Conservation (phyloP, 23 tunicate species). For the Clavelina lepadiformis region DNA sequence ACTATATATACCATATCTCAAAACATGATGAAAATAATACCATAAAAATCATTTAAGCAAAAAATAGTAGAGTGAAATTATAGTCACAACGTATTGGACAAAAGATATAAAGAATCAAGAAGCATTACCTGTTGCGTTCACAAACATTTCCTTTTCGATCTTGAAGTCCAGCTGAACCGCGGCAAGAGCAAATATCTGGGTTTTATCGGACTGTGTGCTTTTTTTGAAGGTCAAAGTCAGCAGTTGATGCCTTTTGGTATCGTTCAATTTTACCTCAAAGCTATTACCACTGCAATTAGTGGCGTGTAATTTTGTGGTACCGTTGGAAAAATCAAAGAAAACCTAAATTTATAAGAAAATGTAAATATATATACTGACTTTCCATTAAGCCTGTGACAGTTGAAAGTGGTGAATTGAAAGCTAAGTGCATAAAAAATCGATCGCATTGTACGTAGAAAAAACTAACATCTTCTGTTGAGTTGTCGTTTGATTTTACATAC, state of each 20-base stretch:
- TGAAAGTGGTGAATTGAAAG: too few relatives aligned
- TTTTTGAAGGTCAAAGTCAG: conserved; percentile 15
- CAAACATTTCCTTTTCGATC: conserved; percentile 26
- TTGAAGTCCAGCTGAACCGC: conserved; percentile 18
- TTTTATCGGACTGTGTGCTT: background rate
- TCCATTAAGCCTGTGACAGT: too few relatives aligned
- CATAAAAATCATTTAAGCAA: too few relatives aligned
- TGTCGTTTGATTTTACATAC: conserved; percentile 16
- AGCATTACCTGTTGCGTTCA: conserved; percentile 43
- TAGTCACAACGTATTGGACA: too few relatives aligned
- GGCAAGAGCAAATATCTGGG: conserved; percentile 30
- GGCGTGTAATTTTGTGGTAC: background rate
- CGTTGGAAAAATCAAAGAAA: conserved; percentile 11
- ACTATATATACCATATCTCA: too few relatives aligned
- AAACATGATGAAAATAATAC: too few relatives aligned
- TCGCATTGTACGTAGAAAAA: background rate
- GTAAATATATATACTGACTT: background rate
- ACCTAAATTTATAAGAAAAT: background rate
- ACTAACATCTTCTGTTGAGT: background rate
- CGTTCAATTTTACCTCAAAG: background rate
- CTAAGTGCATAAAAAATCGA: background rate
- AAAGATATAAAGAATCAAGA: too few relatives aligned
- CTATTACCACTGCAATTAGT: conserved; percentile 2
- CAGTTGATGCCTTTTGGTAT: conserved; percentile 2
- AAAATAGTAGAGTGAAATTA: too few relatives aligned